These are phyloP conservation scores for Choloepus didactylus DNA, from an alignment of 2,797 vertebrate genomes.

Conservation along the genomic window DNA sequence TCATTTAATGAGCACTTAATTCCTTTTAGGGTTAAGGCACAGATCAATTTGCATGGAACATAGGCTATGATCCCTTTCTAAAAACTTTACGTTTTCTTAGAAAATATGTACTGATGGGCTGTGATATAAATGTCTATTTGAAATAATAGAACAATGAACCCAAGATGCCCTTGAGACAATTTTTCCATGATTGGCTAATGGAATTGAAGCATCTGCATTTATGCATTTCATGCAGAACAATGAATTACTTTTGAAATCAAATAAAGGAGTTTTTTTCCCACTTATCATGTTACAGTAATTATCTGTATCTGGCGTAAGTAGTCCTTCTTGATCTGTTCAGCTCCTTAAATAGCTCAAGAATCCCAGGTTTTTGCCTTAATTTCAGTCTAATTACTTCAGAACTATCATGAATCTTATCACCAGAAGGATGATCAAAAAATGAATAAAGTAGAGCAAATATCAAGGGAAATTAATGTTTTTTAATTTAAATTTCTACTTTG, in stretches of 20 bases:
- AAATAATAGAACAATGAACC: constrained; percentile 65
- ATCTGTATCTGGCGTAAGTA: constrained; percentile 17
- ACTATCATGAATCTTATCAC: constrained; percentile 70
- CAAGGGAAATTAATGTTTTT: constrained; percentile 76
- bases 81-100: constrained; percentile 60
- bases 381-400: constrained; percentile 69
- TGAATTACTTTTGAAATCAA: constrained; percentile 68
- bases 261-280: constrained; percentile 61
- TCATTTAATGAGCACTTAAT: constrained; percentile 43
- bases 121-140: constrained; percentile 56
- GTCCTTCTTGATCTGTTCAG: constrained; percentile 54
- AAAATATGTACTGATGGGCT: not conserved
- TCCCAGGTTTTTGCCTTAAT: constrained; percentile 63
- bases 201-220: constrained; percentile 30
- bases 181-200: constrained; percentile 39
- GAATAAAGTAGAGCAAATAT: constrained; percentile 64
- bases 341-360: constrained; percentile 64
- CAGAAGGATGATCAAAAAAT: constrained; percentile 58
- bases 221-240: constrained; percentile 63
- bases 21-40: constrained; percentile 56
- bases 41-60: not conserved
- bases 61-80: constrained; percentile 8
- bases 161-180: constrained; percentile 66
- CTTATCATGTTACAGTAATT: constrained; percentile 59
- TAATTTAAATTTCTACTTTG: constrained; percentile 78